phyloP scores from a whole-genome alignment of 2,888 invertebrate genomes.

The Agonum fuliginosum region DNA sequence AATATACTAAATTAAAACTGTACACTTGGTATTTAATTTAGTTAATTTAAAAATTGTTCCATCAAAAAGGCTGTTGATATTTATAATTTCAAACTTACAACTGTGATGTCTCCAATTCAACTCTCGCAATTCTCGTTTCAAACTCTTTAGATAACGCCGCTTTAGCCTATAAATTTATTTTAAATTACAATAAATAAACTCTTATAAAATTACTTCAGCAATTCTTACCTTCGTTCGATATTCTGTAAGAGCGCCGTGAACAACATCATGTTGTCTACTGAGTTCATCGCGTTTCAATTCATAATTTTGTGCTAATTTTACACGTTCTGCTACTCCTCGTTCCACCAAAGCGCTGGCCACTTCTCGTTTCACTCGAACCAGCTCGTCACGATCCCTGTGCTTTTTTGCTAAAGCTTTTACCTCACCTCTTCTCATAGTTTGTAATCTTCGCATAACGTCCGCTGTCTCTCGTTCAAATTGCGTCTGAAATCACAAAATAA shows the following conservation, averaged over 20 bases:
- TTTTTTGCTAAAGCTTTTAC: constrained; percentile 90
- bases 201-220: not conserved
- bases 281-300: constrained; percentile 85
- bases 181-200: too few relatives aligned
- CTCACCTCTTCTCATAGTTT: constrained; percentile 89
- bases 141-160: constrained; percentile 70
- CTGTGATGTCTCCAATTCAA: constrained; percentile 68
- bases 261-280: constrained; percentile 85
- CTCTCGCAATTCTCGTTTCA: constrained; percentile 70
- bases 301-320: constrained; percentile 84
- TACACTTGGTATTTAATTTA: constrained; percentile 27
- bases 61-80: constrained; percentile 22
- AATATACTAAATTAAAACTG: constrained; percentile 39
- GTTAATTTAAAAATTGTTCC: constrained; percentile 39
- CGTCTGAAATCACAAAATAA: constrained; percentile 69
- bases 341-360: constrained; percentile 88
- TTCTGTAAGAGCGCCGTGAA: constrained; percentile 81
- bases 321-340: constrained; percentile 92
- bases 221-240: constrained; percentile 78
- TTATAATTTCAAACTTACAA: constrained; percentile 47
- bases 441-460: constrained; percentile 87
- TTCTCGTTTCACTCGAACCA: constrained; percentile 90
- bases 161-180: constrained; percentile 70
- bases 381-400: constrained; percentile 93
- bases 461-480: constrained; percentile 83